Conservation (phyloP, 2,113 vertebrate species). For the Capricornis sumatraensis region DNA sequence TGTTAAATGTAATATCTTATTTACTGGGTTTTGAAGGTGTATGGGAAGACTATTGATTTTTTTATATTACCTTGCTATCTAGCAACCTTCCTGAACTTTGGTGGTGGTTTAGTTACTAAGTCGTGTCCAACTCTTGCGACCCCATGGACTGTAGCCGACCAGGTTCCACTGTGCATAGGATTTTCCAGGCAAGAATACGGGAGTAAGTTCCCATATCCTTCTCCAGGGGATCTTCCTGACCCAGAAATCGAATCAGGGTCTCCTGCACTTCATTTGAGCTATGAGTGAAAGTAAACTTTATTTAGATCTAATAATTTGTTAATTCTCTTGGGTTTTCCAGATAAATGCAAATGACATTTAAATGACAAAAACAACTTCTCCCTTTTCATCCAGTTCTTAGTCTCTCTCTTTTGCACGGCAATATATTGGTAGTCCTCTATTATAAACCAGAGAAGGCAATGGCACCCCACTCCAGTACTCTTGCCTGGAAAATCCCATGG, state of each 20-base stretch:
- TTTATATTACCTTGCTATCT: background rate
- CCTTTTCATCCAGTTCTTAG: background rate
- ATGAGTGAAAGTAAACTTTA: background rate
- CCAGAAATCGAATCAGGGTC: background rate
- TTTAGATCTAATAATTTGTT: background rate
- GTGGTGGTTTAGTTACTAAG: background rate
- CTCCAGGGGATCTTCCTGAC: background rate
- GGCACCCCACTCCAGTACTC: background rate
- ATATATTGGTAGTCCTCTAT: background rate
- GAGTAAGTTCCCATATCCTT: background rate
- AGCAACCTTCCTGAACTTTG: background rate
- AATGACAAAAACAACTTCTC: background rate
- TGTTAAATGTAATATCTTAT: background rate
- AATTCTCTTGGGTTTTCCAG: background rate
- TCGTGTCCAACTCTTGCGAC: fast-evolving
- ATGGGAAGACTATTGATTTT: background rate
- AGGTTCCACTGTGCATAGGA: background rate
- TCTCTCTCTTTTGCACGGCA: background rate
- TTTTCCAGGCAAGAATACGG: background rate
- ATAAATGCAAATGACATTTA: background rate
- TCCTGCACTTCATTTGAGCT: background rate
- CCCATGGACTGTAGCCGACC: background rate
- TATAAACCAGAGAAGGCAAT: background rate
- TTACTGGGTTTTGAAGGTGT: background rate
- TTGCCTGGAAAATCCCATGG: background rate